phyloP scores from a whole-genome alignment of 2,113 vertebrate genomes.

The Turdus rufiventris region DNA sequence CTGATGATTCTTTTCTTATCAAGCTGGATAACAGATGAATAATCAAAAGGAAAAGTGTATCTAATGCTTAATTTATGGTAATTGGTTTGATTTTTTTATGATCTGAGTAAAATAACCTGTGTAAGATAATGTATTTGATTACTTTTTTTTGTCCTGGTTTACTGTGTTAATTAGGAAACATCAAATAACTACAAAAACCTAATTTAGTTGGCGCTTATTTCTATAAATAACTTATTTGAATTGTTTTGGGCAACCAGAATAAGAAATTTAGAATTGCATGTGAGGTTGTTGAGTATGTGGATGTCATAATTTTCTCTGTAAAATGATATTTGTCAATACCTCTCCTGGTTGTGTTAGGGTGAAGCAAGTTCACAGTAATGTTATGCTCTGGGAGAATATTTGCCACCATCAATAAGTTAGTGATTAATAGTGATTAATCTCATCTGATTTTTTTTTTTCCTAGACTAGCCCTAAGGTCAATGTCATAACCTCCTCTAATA shows the following conservation, averaged over 20 bases:
- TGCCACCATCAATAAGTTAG: not conserved
- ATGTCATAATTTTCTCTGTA: not conserved
- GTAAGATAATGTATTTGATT: conserved; percentile 26
- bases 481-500: not conserved
- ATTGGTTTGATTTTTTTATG: conserved; percentile 45
- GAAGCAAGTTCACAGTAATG: not conserved
- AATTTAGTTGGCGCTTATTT: conserved; percentile 15
- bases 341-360: not conserved
- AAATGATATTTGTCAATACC: not conserved
- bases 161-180: conserved; percentile 34
- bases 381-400: not conserved
- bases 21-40: not conserved
- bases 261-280: not conserved
- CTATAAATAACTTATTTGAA: conserved; percentile 32
- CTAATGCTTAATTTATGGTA: conserved; percentile 59
- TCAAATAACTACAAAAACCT: conserved; percentile 43
- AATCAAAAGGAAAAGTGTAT: conserved; percentile 30
- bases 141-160: not conserved
- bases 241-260: not conserved
- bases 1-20: not conserved
- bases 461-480: not conserved
- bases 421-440: not conserved
- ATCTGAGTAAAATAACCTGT: conserved; percentile 30
- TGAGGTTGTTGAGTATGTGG: not conserved
- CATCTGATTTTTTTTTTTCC: no score